These are phyloP conservation scores for Drosophila micromelanica DNA, from an alignment of 1,140 invertebrate species.

Conservation along the genomic window DNA sequence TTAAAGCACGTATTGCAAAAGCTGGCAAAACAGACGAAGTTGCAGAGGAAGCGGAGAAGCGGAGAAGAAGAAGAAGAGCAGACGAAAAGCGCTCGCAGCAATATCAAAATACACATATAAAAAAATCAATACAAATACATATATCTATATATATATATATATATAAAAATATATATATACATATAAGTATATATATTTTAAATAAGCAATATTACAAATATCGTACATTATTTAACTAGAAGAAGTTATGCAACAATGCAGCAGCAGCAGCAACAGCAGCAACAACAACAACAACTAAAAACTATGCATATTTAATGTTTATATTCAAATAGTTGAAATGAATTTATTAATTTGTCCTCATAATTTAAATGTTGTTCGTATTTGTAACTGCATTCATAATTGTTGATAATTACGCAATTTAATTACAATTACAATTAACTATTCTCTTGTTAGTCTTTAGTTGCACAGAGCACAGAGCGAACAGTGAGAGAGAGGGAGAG, in stretches of 20 bases:
- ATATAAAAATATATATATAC: constrained; percentile 7
- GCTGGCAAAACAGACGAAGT: background rate
- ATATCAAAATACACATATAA: constrained; percentile 40
- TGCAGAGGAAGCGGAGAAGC: background rate
- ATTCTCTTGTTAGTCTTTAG: constrained; percentile 71
- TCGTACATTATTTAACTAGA: constrained; percentile 61
- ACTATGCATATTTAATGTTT: constrained; percentile 41
- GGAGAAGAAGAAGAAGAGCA: background rate
- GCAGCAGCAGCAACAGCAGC: constrained; percentile 23
- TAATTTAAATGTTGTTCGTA: constrained; percentile 76
- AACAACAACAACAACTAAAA: constrained; percentile 31
- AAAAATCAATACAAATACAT: constrained; percentile 24
- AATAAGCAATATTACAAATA: constrained; percentile 61
- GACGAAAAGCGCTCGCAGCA: constrained; percentile 21
- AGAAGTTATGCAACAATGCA: constrained; percentile 54
- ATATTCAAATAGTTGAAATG: constrained; percentile 68
- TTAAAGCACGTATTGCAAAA: constrained; percentile 16
- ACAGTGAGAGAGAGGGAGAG: background rate
- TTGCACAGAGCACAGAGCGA: constrained; percentile 48
- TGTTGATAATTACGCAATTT: constrained; percentile 53
- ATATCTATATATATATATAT: constrained; percentile 4
- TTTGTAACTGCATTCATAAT: constrained; percentile 25
- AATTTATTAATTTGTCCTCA: constrained; percentile 80
- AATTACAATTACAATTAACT: constrained; percentile 45
- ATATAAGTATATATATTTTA: constrained; percentile 43